Conservation (phyloP, 2,113 vertebrate genomes). For the Macroglossus sobrinus region DNA sequence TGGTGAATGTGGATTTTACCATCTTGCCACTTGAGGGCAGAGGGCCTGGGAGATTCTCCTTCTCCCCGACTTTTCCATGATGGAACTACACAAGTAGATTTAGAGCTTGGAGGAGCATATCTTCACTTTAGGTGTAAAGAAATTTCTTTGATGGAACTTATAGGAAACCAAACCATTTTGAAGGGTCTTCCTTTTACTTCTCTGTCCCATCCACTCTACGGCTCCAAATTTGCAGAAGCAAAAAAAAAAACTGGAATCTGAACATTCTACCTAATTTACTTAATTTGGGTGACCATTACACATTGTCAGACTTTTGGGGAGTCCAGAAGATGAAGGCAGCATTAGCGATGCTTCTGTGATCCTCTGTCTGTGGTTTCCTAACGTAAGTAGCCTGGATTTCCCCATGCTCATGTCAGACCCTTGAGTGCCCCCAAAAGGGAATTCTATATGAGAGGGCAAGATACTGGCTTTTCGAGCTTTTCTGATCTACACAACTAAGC, state of each 20-base stretch:
- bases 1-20: background rate
- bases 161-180: background rate
- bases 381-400: background rate
- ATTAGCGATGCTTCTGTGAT: background rate
- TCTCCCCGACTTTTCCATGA: accelerated
- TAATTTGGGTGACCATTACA: background rate
- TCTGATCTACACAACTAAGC: background rate
- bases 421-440: background rate
- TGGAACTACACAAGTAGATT: background rate
- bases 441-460: background rate
- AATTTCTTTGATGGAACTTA: background rate
- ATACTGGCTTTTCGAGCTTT: background rate
- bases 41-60: background rate
- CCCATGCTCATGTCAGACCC: background rate
- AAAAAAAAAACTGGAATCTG: background rate
- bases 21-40: background rate
- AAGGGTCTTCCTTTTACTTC: background rate
- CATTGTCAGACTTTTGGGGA: background rate
- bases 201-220: background rate
- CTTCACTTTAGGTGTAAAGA: background rate
- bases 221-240: background rate
- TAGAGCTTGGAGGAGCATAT: background rate
- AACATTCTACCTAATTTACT: background rate
- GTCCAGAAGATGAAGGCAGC: background rate
- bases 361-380: background rate